A percentile compares a stretch with the other conserved stretches of the same genome.
phyloP scores from a whole-genome alignment of 2,113 vertebrate species.

The Ophthalmotilapia sp. region DNA sequence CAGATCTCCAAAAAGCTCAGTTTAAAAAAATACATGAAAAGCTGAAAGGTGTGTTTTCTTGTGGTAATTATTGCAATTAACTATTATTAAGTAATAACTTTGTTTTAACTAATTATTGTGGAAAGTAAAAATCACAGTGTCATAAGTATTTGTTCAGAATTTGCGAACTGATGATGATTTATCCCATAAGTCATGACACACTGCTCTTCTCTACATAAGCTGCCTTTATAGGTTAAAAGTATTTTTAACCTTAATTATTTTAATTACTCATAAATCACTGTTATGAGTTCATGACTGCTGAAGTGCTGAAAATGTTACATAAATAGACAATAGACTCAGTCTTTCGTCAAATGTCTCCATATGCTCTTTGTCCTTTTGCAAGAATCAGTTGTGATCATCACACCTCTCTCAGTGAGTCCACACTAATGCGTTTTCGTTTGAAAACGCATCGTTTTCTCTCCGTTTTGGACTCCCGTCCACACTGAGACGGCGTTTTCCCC shows the following conservation, averaged over 20 bases:
- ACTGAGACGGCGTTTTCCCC: not conserved
- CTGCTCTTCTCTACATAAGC: not conserved
- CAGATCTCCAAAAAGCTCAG: not conserved
- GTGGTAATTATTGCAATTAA: not conserved
- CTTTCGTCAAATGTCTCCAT: not conserved
- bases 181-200: not conserved
- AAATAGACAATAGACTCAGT: not conserved
- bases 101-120: not conserved
- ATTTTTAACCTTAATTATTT: not conserved
- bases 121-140: not conserved
- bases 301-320: not conserved
- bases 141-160: not conserved
- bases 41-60: not conserved
- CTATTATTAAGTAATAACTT: not conserved
- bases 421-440: not conserved
- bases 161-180: not conserved
- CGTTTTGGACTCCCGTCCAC: not conserved
- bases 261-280: not conserved
- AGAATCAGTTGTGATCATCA: not conserved
- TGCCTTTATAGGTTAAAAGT: not conserved
- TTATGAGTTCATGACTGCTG: not conserved
- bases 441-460: not conserved
- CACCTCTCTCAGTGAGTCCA: conserved; percentile 19
- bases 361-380: not conserved
- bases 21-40: not conserved